Evolutionary conservation across 2,888 invertebrate genomes (phyloP).

Genomic region (Diaperis boleti): DNA sequence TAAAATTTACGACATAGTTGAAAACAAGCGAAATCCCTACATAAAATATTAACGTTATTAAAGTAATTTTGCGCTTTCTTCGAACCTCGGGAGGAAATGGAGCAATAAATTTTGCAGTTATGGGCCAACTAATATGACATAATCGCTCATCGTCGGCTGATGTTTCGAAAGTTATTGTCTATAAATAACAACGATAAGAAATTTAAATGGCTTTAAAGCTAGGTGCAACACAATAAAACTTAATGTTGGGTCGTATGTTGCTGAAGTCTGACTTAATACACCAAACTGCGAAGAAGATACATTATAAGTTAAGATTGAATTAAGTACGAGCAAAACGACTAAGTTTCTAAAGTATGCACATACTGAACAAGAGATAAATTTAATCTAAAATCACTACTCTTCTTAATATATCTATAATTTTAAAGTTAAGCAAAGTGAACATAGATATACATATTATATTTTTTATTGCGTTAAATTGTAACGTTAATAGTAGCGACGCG

Average conservation of each 20-base stretch:
- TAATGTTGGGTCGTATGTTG: neutral
- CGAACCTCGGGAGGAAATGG: constrained; percentile 18
- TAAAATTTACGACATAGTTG: constrained; percentile 3
- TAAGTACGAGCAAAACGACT: no score
- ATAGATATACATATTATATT: no score
- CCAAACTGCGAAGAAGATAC: no score
- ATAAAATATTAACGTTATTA: constrained; percentile 31
- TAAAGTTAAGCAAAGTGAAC: no score
- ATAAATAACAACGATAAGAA: constrained; percentile 32
- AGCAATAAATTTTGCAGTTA: constrained; percentile 20
- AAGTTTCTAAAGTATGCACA: no score
- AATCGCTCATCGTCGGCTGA: constrained; percentile 25
- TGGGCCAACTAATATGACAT: constrained; percentile 32
- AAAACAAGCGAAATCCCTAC: constrained; percentile 22
- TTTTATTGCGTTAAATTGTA: no score
- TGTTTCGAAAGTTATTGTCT: constrained; percentile 19
- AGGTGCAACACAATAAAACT: constrained; percentile 4
- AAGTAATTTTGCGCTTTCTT: constrained; percentile 28
- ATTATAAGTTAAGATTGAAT: no score
- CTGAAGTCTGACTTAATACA: neutral
- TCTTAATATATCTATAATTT: no score
- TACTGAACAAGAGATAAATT: no score
- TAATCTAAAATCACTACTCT: no score
- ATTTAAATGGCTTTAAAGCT: constrained; percentile 14
- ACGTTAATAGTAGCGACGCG: no score